Base-by-base conservation (phyloP, 1,140 invertebrate species). In the Sinonovacula constricta region DNA sequence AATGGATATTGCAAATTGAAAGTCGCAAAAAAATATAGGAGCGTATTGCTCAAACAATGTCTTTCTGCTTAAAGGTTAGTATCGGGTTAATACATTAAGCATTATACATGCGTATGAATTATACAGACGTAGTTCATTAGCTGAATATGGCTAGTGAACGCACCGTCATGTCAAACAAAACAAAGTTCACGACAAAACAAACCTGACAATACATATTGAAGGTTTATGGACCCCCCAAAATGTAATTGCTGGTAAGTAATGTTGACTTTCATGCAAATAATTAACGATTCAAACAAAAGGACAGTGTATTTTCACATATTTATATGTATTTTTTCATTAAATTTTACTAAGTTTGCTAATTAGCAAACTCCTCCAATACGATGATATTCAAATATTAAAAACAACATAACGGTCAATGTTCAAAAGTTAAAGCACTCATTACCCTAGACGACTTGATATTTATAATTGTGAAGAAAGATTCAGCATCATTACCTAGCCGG, bases 401-500 rank as follows among this genome's bases (percentile, higher is more conserved):
- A 15, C 12, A 10, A 24, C 7, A 57, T 10, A 57, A 10, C 54
- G 14, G 54, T 24, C 10, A 24, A 7, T 57, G 54, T 10, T 57
- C 7, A 10, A 10, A 12, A 57, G 10, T 24, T 12, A 57, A 18
- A 57, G 24, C 54, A 12, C 10, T 26, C 10, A 12, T 18, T 12
- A 12, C 24, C 24, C 10, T 15, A 26, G 12, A 26, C 14, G 24
- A 12, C 22, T 57, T 57, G 14, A 57, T 18, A 15, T 26, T 18
- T 57, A 18, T 14, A 24, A 57, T 57, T 12, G 22, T 7, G 7
- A 10, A 24, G 12, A 7, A 33, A 18, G 18, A 18, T 33, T 3
- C 53, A 15, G 51, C 49, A 39, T 53, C n/a, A 56, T 56, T 72
- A 14, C 30, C 63, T 66, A 31, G 24, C 30, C 53, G n/a, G 33